Evolutionary conservation across 2,888 invertebrate genomes (phyloP).

Genomic region (Augochlorella aurata): DNA sequence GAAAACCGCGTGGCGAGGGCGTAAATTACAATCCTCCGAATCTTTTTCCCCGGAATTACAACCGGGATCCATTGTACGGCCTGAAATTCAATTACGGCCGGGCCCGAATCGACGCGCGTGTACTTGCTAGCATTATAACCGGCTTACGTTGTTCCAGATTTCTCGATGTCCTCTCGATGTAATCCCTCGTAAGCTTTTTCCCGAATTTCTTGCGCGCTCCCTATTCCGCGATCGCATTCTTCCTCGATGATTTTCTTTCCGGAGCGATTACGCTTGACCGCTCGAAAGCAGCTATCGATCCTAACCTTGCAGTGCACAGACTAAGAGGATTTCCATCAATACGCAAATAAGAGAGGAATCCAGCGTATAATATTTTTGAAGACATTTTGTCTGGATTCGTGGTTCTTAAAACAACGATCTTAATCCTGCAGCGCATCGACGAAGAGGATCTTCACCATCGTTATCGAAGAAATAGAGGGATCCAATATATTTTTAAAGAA

Average conservation of each 20-base stretch:
- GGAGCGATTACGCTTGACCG: not conserved
- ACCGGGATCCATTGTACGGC: constrained; percentile 25
- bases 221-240: not conserved
- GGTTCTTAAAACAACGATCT: too few relatives aligned
- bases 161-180: not conserved
- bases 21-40: constrained; percentile 4
- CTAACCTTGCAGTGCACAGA: not conserved
- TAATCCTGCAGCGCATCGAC: too few relatives aligned
- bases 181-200: constrained; percentile 11
- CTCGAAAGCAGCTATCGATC: not conserved
- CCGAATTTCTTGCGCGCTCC: constrained; percentile 10
- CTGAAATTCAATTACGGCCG: constrained; percentile 24
- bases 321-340: not conserved
- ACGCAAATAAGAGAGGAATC: not conserved
- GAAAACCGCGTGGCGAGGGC: not conserved
- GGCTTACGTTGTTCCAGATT: constrained; percentile 25
- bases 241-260: not conserved
- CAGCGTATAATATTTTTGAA: not conserved
- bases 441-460: too few relatives aligned
- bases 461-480: too few relatives aligned
- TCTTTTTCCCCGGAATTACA: not conserved
- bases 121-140: constrained; percentile 25
- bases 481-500: too few relatives aligned
- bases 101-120: constrained; percentile 19
- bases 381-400: not conserved